A percentile compares a stretch with the other conserved stretches of the same genome.
Evolutionary conservation across 2,888 invertebrate genomes (phyloP).

Genomic region (Acanthosepion lycidas): DNA sequence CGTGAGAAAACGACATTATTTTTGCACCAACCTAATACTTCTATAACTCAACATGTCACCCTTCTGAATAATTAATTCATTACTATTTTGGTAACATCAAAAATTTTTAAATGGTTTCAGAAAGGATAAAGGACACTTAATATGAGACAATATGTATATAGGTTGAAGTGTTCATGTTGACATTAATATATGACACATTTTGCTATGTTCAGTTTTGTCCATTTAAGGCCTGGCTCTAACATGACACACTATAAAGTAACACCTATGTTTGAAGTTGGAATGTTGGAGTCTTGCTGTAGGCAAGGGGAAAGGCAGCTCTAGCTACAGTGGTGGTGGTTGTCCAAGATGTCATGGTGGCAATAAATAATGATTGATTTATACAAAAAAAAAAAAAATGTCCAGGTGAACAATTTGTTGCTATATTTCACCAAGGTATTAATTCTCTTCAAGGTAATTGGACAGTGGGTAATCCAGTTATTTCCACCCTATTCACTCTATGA

Average conservation of each 20-base stretch:
- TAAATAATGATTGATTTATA: neutral
- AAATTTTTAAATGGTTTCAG: neutral
- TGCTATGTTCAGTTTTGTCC: neutral
- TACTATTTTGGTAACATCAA: neutral
- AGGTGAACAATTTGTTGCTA: conserved; percentile 1
- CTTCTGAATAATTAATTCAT: neutral
- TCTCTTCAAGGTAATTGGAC: neutral
- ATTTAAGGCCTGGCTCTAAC: neutral
- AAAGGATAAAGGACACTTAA: neutral
- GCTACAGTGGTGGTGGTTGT: conserved; percentile 3
- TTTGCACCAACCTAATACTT: no score
- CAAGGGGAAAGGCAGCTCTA: neutral
- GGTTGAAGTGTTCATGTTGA: neutral
- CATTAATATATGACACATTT: neutral
- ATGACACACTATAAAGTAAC: neutral
- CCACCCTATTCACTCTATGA: neutral
- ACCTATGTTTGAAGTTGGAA: neutral
- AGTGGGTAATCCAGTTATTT: neutral
- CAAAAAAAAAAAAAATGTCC: neutral
- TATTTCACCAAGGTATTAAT: neutral
- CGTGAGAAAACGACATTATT: no score
- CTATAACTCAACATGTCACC: neutral
- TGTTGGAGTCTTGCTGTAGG: neutral
- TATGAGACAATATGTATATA: neutral
- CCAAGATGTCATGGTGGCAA: neutral